phyloP scores from a whole-genome alignment of 2,888 invertebrate species.

The Apoda limacodes region DNA sequence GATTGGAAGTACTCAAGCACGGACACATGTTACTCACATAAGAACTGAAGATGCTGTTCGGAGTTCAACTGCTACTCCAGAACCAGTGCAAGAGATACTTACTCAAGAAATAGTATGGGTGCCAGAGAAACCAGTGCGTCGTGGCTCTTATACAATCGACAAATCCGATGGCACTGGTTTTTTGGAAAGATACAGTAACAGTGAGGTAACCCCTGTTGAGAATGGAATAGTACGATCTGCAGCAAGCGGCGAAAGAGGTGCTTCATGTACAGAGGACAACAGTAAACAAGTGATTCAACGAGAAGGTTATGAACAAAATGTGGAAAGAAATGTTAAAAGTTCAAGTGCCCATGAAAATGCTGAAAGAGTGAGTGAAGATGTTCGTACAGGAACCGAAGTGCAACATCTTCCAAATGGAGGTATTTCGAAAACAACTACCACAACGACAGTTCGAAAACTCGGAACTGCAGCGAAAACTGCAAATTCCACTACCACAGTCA shows the following conservation, averaged over 20 bases:
- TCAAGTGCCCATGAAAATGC: constrained; percentile 44
- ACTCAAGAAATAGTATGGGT: constrained; percentile 57
- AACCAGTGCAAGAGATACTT: constrained; percentile 47
- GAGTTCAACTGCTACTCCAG: constrained; percentile 48
- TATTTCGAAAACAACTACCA: constrained; percentile 49
- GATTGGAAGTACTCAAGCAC: constrained; percentile 24
- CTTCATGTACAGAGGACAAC: constrained; percentile 32
- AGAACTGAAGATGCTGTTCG: constrained; percentile 42
- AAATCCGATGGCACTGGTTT: constrained; percentile 39
- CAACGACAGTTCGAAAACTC: constrained; percentile 48
- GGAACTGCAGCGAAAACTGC: constrained; percentile 51
- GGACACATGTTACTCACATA: constrained; percentile 44
- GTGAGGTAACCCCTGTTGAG: constrained; percentile 45
- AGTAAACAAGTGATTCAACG: constrained; percentile 37
- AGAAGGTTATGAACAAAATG: constrained; percentile 45
- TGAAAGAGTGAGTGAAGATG: constrained; percentile 44
- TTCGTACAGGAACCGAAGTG: constrained; percentile 47
- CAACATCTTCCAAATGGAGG: constrained; percentile 52
- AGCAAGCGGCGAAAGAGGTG: constrained; percentile 42
- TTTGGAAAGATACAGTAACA: constrained; percentile 42
- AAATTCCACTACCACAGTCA: constrained; percentile 41
- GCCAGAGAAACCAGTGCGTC: constrained; percentile 45
- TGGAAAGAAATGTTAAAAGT: constrained; percentile 39
- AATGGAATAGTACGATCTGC: constrained; percentile 41
- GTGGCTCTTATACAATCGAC: constrained; percentile 60